Evolutionary conservation across 1,140 invertebrate genomes (phyloP).

Genomic region (Micrasema longulum): DNA sequence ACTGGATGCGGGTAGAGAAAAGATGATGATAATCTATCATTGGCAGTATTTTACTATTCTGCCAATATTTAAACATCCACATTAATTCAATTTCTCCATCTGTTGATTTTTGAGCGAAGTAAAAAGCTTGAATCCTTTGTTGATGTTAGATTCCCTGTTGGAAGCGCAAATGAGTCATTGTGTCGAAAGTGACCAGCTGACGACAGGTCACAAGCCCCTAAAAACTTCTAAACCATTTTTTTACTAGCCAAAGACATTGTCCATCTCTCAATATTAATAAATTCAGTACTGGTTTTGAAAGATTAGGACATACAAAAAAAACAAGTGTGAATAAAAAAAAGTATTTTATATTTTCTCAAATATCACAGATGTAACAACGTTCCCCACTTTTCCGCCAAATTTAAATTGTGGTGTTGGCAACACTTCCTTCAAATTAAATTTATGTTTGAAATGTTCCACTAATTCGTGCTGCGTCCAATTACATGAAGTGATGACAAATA

Average conservation of each 20-base stretch:
- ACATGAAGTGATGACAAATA: conserved; percentile 91
- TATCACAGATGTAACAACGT: conserved; percentile 80
- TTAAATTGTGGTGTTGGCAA: conserved; percentile 85
- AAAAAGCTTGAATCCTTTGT: too few species aligned
- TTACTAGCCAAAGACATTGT: background rate
- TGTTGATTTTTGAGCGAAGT: too few species aligned
- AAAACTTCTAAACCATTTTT: background rate
- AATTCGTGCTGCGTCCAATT: conserved; percentile 94
- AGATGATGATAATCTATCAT: too few species aligned
- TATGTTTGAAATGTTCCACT: conserved; percentile 75
- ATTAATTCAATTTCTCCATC: too few species aligned
- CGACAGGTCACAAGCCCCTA: too few species aligned
- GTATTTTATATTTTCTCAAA: conserved; percentile 73
- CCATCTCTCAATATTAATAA: background rate
- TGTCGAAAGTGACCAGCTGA: too few species aligned
- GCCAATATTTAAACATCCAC: too few species aligned
- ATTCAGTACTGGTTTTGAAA: background rate
- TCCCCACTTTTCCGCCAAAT: conserved; percentile 87
- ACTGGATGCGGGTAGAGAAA: too few species aligned
- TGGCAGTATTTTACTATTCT: too few species aligned
- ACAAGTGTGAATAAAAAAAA: background rate
- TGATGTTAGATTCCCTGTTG: too few species aligned
- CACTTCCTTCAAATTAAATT: conserved; percentile 72
- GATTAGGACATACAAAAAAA: background rate
- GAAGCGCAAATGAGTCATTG: too few species aligned